Conservation (phyloP, 2,113 vertebrate genomes). For the Macroglossus sobrinus region DNA sequence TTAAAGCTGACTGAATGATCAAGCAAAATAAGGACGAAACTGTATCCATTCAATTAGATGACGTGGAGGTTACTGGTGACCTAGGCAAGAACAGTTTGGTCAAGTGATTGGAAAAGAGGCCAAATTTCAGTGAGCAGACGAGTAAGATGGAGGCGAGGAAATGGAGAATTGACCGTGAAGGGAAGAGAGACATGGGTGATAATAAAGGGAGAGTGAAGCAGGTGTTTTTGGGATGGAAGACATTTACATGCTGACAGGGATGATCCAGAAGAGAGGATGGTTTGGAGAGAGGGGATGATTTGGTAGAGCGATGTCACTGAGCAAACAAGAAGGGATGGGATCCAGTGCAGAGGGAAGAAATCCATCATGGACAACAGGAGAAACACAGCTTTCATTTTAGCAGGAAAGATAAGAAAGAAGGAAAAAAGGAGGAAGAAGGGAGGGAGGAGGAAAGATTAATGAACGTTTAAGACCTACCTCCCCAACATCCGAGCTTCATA, state of each 20-base stretch:
- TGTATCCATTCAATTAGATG: background rate
- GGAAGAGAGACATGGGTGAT: background rate
- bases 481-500: background rate
- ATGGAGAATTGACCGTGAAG: background rate
- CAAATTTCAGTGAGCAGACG: background rate
- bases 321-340: background rate
- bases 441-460: too few relatives aligned
- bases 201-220: background rate
- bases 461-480: background rate
- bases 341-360: background rate
- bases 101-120: background rate
- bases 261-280: background rate
- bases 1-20: background rate
- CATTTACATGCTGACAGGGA: background rate
- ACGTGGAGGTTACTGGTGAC: background rate
- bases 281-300: background rate
- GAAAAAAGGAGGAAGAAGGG: too few relatives aligned
- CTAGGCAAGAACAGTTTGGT: background rate
- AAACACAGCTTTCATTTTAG: background rate
- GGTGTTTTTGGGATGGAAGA: background rate
- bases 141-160: background rate
- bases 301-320: background rate
- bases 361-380: background rate
- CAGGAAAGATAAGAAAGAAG: background rate
- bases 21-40: background rate